Base-by-base conservation (phyloP, 2,113 vertebrate genomes). In the Marmota flaviventris region DNA sequence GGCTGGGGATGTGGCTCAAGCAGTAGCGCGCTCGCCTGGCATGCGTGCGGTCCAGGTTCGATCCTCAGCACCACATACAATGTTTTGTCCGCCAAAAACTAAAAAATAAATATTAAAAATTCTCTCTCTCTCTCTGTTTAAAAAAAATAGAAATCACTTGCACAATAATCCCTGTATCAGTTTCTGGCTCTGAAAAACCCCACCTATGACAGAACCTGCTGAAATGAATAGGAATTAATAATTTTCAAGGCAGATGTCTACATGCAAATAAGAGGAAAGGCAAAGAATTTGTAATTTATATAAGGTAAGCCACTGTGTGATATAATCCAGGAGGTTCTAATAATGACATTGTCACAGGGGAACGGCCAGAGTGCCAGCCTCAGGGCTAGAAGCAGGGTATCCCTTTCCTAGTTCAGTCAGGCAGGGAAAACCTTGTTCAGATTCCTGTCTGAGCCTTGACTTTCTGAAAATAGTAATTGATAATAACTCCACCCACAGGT, bases 381-480 rank as follows among this genome's bases (percentile, higher is more conserved):
- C 70, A 42, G 20, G 83, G 25, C 29, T 53, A 11, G 51, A 89
- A 53, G 63, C 34, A 14, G 42, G 53, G 20, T 25, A 16, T 16
- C 8, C 45, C 17, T 79, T 65, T 67, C 32, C 29, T 42, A 39
- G 29, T 45, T 78, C 4, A 5, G 48, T 10, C 1, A 24, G 14
- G 34, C 22, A 22, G 5, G 5, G 12, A 72, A 89, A 70, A 34
- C 56, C 24, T 89, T 3, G 17, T 18, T 27, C 16, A 39, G n/a
- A 12, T 90, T 7, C 16, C 9, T 70, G 89, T 53, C 37, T 73
- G 67, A 94, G 85, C 37, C 42, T 69, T 1, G 0, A 75, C 65
- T 76, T 95, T 77, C 45, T 51, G 82, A 77, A 85, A 48, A 63
- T 77, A 92, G 72, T 32, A 86, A 53, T 61, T 84, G 73, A 51